phyloP scores from a whole-genome alignment of 1,140 invertebrate species.

The Caenorhabditis brenneri region DNA sequence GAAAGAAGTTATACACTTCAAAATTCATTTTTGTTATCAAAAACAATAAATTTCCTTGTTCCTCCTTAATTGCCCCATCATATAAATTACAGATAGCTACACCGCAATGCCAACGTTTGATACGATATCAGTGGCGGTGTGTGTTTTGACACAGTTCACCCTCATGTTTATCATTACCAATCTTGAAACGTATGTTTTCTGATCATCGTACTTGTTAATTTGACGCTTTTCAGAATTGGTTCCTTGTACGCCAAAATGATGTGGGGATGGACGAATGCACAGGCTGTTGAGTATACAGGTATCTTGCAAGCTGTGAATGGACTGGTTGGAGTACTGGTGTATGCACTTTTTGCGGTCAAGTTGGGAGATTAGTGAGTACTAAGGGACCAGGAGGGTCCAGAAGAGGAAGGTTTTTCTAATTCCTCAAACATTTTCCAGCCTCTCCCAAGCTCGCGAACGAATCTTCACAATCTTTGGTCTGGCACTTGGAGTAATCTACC shows the following conservation, averaged over 20 bases:
- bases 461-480: constrained; percentile 33
- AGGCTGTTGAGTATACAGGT: constrained; percentile 47
- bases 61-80: too few species aligned
- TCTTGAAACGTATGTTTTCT: constrained; percentile 45
- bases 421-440: background rate
- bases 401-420: background rate
- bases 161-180: constrained; percentile 54
- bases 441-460: constrained; percentile 19
- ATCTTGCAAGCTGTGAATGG: constrained; percentile 44
- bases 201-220: background rate
- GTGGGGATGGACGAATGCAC: constrained; percentile 50
- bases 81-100: constrained; percentile 48
- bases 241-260: constrained; percentile 49
- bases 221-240: constrained; percentile 32
- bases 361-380: constrained; percentile 47
- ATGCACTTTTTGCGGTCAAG: constrained; percentile 35
- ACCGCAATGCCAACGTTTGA: constrained; percentile 48
- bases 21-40: background rate
- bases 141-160: constrained; percentile 51
- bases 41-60: background rate
- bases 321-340: constrained; percentile 12
- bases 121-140: constrained; percentile 31
- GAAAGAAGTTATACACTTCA: too few species aligned
- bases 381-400: too few species aligned
- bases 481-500: constrained; percentile 34